A percentile compares a stretch with the other conserved stretches of the same genome.
These are phyloP conservation scores for Xanthia icteritia DNA, from an alignment of 2,888 invertebrate species.

Conservation along the genomic window DNA sequence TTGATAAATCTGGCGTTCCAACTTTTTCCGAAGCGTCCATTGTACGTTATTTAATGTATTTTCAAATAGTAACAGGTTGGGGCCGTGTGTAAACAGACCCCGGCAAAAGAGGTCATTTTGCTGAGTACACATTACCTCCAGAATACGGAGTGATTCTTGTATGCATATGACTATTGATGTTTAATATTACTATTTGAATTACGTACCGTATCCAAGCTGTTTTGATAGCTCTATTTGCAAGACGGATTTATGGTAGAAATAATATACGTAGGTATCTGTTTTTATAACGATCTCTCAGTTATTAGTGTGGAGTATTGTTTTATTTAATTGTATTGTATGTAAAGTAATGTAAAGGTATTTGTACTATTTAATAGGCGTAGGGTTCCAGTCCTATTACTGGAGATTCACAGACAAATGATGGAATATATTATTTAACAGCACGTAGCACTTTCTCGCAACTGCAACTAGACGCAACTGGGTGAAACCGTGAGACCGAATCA, in stretches of 20 bases:
- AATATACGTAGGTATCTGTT: constrained; percentile 1
- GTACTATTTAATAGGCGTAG: neutral
- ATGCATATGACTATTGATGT: constrained; percentile 57
- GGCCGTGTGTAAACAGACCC: constrained; percentile 43
- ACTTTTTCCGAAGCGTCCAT: constrained; percentile 9
- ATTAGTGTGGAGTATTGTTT: neutral
- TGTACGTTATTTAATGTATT: constrained; percentile 48
- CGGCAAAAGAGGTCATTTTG: constrained; percentile 55
- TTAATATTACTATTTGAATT: constrained; percentile 60
- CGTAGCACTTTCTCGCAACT: neutral
- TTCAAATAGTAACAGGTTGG: constrained; percentile 39
- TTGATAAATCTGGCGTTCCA: constrained; percentile 11
- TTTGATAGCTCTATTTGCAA: constrained; percentile 38
- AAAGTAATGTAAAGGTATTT: too few relatives aligned
- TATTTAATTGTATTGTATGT: constrained; percentile 9
- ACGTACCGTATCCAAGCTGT: constrained; percentile 27
- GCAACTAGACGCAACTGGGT: neutral
- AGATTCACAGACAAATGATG: neutral
- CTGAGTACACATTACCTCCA: constrained; percentile 45
- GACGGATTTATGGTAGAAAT: neutral
- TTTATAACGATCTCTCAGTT: neutral
- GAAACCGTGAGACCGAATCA: neutral
- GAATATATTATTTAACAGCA: neutral
- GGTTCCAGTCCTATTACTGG: neutral
- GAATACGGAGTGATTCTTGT: constrained; percentile 42